Conservation (phyloP, 2,888 invertebrate species). For the Branchellion lobata region DNA sequence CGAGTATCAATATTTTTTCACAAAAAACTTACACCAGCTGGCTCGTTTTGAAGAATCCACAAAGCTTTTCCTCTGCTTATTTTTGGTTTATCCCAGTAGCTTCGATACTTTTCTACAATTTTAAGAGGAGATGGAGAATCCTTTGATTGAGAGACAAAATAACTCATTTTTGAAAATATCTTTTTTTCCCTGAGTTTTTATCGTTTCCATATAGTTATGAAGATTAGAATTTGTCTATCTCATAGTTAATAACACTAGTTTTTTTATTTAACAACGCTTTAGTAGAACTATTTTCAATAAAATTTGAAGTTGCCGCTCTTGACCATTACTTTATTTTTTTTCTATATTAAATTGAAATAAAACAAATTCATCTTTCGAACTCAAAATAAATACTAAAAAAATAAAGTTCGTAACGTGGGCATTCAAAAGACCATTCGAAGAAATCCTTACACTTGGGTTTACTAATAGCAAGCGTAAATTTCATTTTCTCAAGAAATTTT, state of each 20-base stretch:
- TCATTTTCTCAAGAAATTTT: no score
- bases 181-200: no score
- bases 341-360: background rate
- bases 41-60: background rate
- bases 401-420: background rate
- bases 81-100: background rate
- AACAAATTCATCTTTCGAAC: background rate
- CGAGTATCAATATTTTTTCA: no score
- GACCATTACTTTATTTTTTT: background rate
- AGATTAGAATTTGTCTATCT: background rate
- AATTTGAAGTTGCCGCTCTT: background rate
- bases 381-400: background rate
- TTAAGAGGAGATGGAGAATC: background rate
- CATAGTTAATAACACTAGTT: background rate
- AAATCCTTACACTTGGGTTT: background rate
- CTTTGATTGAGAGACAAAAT: background rate
- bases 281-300: background rate
- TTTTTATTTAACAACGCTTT: background rate
- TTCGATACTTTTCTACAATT: background rate
- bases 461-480: background rate
- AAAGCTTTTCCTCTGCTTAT: background rate
- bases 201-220: no score
- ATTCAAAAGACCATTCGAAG: background rate
- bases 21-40: background rate
- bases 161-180: no score